Conservation (phyloP, 2,888 invertebrate genomes). For the Sarcophaga caerulescens region DNA sequence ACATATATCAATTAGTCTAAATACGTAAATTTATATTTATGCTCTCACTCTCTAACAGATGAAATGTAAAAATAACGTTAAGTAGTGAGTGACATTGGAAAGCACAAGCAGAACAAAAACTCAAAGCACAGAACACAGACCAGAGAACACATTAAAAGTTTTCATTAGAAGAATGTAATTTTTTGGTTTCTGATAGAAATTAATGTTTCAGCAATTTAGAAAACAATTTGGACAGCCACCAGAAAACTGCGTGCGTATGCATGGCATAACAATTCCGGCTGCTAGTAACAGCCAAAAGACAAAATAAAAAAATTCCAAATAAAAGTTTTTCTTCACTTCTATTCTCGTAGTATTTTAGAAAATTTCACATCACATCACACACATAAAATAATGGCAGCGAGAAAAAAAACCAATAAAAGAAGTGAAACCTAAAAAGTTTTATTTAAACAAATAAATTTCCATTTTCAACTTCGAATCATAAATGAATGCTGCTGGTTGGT, state of each 20-base stretch:
- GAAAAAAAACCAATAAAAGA: not conserved
- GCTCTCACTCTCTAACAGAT: not conserved
- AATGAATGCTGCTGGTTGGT: slow-evolving; percentile 14
- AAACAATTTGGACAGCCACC: slow-evolving; percentile 58
- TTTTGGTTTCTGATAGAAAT: slow-evolving; percentile 44
- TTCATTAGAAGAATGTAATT: slow-evolving; percentile 30
- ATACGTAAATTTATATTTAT: not conserved
- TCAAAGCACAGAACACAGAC: not conserved
- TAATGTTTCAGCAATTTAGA: slow-evolving; percentile 64
- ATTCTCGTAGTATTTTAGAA: not conserved
- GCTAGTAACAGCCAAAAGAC: not conserved
- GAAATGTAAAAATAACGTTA: slow-evolving; percentile 4
- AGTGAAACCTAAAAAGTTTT: slow-evolving; percentile 27
- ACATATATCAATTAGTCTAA: not conserved
- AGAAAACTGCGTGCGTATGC: not conserved
- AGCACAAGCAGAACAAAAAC: not conserved
- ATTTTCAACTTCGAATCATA: slow-evolving; percentile 44
- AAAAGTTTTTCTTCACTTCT: slow-evolving; percentile 27
- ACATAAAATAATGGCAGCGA: not conserved
- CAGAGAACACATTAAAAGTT: slow-evolving; percentile 46
- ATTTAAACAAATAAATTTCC: slow-evolving; percentile 60
- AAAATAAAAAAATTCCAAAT: not conserved
- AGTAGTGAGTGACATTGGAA: not conserved
- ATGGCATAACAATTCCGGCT: not conserved
- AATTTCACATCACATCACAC: not conserved